Conservation (phyloP, 2,797 vertebrate genomes). For the Australoheros facetus region DNA sequence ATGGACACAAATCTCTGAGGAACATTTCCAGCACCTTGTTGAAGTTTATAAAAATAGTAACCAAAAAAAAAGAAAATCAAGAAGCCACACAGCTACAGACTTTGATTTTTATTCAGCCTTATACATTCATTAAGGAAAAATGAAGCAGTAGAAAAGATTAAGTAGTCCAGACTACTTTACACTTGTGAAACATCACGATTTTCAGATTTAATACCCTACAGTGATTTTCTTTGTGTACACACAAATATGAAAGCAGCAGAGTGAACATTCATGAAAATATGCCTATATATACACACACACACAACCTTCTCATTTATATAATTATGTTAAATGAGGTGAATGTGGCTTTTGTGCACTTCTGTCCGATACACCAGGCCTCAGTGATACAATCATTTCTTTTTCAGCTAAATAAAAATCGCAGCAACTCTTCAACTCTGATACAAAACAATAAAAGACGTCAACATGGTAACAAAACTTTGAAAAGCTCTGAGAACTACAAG, state of each 20-base stretch:
- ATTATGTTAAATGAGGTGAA: slow-evolving; percentile 7
- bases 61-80: background rate
- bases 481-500: slow-evolving; percentile 26
- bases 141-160: slow-evolving; percentile 53
- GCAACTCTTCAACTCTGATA: background rate
- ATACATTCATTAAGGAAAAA: slow-evolving; percentile 48
- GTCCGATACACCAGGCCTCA: slow-evolving; percentile 21
- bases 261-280: slow-evolving; percentile 16
- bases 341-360: background rate
- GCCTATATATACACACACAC: slow-evolving; percentile 43
- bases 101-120: slow-evolving; percentile 51
- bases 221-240: background rate
- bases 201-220: background rate
- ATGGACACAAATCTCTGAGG: background rate
- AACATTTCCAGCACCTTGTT: background rate
- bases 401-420: slow-evolving; percentile 20
- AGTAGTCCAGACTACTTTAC: slow-evolving; percentile 41
- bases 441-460: slow-evolving; percentile 34
- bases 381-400: slow-evolving; percentile 25
- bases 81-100: background rate
- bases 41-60: background rate
- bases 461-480: slow-evolving; percentile 28
- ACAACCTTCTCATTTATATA: background rate
- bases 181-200: slow-evolving; percentile 2
- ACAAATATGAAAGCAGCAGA: slow-evolving; percentile 36